phyloP scores from a whole-genome alignment of 2,797 vertebrate species.

The Myoxocephalus aenaeus region DNA sequence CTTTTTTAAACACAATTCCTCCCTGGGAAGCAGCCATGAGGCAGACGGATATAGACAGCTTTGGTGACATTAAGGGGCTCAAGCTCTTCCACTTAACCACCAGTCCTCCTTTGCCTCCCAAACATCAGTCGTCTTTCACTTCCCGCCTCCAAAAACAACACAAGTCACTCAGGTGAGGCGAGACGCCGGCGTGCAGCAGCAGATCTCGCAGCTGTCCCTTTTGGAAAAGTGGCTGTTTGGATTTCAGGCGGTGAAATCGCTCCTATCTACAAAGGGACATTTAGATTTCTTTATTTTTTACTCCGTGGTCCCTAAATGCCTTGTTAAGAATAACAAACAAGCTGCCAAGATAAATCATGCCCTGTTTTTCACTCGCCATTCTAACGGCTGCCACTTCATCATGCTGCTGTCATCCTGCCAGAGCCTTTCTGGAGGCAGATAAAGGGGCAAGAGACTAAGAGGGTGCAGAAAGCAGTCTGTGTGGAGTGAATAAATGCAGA shows the following conservation, averaged over 20 bases:
- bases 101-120: not conserved
- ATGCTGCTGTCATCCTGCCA: constrained; percentile 47
- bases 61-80: not conserved
- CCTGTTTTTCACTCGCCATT: constrained; percentile 51
- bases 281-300: constrained; percentile 28
- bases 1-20: not conserved
- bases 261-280: constrained; percentile 51
- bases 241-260: constrained; percentile 48
- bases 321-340: constrained; percentile 74
- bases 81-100: constrained; percentile 35
- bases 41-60: constrained; percentile 2
- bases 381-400: constrained; percentile 49
- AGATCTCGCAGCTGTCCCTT: constrained; percentile 40
- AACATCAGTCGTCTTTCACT: constrained; percentile 32
- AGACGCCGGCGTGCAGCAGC: constrained; percentile 18
- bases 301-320: constrained; percentile 45
- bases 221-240: constrained; percentile 63
- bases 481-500: no score
- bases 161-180: constrained; percentile 52
- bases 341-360: constrained; percentile 63
- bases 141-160: constrained; percentile 41
- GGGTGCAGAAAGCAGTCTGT: constrained; percentile 29
- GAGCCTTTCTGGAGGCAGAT: constrained; percentile 37
- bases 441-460: constrained; percentile 37
- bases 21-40: not conserved